Base-by-base conservation (phyloP, 1,140 invertebrate species). In the Luehdorfia chinensis region DNA sequence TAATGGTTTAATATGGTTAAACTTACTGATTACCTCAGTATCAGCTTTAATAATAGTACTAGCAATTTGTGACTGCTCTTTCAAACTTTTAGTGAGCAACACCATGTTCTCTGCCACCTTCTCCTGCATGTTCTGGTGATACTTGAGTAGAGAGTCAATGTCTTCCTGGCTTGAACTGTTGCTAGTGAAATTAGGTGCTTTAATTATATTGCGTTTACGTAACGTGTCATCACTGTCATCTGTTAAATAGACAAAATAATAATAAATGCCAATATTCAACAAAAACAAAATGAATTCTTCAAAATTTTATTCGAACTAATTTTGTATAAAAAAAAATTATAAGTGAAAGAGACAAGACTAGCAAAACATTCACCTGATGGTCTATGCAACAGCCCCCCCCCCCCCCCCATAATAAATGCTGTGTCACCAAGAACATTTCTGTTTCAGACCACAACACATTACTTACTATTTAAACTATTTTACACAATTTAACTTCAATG, bases 101-200 rank as follows among this genome's bases (percentile, higher is more conserved):
- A 98, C 83, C 95, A 98, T 97, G 67, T 98, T 95, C 61, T 97
- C 94, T 0, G 96, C 95, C 30, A 98, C 93, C 76, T 95, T 96
- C 67, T 97, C 95, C 72, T 98, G 96, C 76, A 95, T 91, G 58
- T 93, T 91, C 61, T 95, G 91, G 72, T 97, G 94, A 76, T 95
- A 94, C 72, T 95, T 93, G 23, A 98, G 85, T 7, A 97, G 69
- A 36, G 92, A 90, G 75, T 96, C 94, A 37, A 96, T 89, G 72
- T 96, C 94, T 55, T 93, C 90, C 55, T 72, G 81, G 45, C 56
- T 87, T 41, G 58, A 87, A 11, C 60, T 84, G 45, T 54, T 81
- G 66, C 78, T 88, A 53, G 87, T 77, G 31, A 81, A 78, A 9
- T 74, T 74, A 31, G 75, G 76, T 11, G 80, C 67, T 51, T 84